Conservation (phyloP, 2,888 invertebrate species). For the Tuberolachnus salignus region DNA sequence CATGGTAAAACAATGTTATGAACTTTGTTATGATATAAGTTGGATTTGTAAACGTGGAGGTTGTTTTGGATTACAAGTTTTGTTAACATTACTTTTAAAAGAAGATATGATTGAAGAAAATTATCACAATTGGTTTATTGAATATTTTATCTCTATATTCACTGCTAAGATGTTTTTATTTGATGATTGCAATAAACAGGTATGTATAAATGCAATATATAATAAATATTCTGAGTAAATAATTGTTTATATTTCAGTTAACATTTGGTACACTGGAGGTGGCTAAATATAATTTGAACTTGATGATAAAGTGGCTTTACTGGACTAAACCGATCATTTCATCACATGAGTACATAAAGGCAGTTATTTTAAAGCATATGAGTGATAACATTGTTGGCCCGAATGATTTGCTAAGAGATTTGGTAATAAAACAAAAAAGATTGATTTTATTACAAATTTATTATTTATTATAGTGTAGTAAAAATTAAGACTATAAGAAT, state of each 20-base stretch:
- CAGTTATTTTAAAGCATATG: constrained; percentile 5
- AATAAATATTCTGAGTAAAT: background rate
- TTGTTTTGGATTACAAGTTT: constrained; percentile 24
- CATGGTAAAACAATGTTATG: constrained; percentile 18
- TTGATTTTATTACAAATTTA: background rate
- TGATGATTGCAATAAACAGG: constrained; percentile 22
- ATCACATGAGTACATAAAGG: background rate
- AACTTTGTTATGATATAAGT: constrained; percentile 40
- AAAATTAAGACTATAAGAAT: too few relatives aligned
- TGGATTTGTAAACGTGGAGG: constrained; percentile 43
- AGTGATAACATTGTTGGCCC: constrained; percentile 18
- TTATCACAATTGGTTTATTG: constrained; percentile 35
- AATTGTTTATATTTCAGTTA: constrained; percentile 17
- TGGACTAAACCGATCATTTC: background rate
- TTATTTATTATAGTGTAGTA: too few relatives aligned
- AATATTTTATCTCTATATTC: constrained; percentile 17
- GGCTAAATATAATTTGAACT: constrained; percentile 22
- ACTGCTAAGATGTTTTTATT: constrained; percentile 38
- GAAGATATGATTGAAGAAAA: background rate
- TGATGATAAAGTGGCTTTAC: constrained; percentile 24
- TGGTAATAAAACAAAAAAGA: constrained; percentile 1
- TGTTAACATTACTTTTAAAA: constrained; percentile 15
- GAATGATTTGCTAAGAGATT: constrained; percentile 37
- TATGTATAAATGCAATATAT: background rate
- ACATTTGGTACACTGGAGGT: constrained; percentile 37